Conservation (phyloP, 2,888 invertebrate genomes). For the Eupelmus urozonus region DNA sequence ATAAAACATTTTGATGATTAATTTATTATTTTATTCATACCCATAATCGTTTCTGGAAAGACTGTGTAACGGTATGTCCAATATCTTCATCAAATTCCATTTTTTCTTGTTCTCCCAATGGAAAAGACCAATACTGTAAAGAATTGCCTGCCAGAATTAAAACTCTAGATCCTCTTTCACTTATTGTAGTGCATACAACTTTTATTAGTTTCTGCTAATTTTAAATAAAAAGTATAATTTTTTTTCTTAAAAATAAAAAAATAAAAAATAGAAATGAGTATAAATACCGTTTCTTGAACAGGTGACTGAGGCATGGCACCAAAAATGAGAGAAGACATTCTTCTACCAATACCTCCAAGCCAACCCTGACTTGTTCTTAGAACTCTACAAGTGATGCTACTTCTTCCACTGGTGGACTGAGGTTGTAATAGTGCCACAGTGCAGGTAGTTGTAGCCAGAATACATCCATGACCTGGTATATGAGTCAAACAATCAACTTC, state of each 20-base stretch:
- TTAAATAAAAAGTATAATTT: slow-evolving; percentile 17
- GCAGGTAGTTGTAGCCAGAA: slow-evolving; percentile 94
- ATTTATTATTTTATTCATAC: slow-evolving; percentile 73
- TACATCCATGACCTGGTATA: slow-evolving; percentile 85
- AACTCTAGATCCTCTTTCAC: slow-evolving; percentile 80
- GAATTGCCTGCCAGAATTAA: slow-evolving; percentile 87
- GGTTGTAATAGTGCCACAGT: slow-evolving; percentile 87
- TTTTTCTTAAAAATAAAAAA: slow-evolving; percentile 10
- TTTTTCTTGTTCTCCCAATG: slow-evolving; percentile 82
- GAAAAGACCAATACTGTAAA: slow-evolving; percentile 90
- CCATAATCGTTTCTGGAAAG: slow-evolving; percentile 84
- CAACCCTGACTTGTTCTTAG: slow-evolving; percentile 88
- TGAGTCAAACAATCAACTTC: slow-evolving; percentile 88
- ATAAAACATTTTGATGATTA: slow-evolving; percentile 2
- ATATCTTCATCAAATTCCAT: slow-evolving; percentile 87
- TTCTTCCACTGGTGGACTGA: slow-evolving; percentile 82
- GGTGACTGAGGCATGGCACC: slow-evolving; percentile 84
- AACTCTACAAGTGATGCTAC: slow-evolving; percentile 83
- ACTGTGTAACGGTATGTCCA: slow-evolving; percentile 84
- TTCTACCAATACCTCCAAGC: slow-evolving; percentile 91
- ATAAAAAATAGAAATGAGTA: slow-evolving; percentile 16
- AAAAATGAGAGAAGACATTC: slow-evolving; percentile 89
- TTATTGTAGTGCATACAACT: slow-evolving; percentile 76
- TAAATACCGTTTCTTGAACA: slow-evolving; percentile 81
- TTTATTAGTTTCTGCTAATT: slow-evolving; percentile 81